Percentiles rank a stretch among this genome's conserved stretches.
These are phyloP conservation scores for Anneissia japonica DNA, from an alignment of 35 echinoderm and acorn worm species.

Conservation along the genomic window DNA sequence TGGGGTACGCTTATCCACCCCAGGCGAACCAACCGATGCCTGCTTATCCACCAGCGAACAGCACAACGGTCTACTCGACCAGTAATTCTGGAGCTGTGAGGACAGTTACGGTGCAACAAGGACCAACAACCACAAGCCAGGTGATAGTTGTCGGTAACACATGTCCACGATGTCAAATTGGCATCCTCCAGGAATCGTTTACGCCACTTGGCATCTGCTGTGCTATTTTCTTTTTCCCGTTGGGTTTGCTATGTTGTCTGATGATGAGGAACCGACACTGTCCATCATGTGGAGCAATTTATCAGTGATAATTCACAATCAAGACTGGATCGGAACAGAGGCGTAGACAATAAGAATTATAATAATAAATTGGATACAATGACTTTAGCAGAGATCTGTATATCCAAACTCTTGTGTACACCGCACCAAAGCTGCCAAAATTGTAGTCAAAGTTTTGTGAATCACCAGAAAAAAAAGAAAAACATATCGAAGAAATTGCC, in stretches of 20 bases:
- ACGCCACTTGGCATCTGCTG: not conserved
- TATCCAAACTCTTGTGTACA: no score
- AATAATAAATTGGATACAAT: no score
- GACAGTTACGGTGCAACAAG: not conserved
- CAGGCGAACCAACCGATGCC: slow-evolving; percentile 4
- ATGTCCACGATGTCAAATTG: not conserved
- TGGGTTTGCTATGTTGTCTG: not conserved
- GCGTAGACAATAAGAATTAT: no score
- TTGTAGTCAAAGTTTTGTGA: no score
- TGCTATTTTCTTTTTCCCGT: not conserved
- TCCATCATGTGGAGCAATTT: not conserved
- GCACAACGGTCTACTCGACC: not conserved
- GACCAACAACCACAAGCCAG: not conserved
- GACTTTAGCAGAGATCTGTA: no score
- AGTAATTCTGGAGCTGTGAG: not conserved
- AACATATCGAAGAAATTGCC: no score
- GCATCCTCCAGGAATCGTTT: not conserved
- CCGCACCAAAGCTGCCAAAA: no score
- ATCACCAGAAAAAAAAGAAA: no score
- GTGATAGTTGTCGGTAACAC: not conserved
- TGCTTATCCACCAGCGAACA: not conserved
- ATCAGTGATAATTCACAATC: no score
- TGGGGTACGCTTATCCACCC: not conserved
- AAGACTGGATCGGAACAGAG: no score
- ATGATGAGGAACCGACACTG: not conserved